phyloP scores from a whole-genome alignment of 2,888 invertebrate species.

The Harpalus rufipes region DNA sequence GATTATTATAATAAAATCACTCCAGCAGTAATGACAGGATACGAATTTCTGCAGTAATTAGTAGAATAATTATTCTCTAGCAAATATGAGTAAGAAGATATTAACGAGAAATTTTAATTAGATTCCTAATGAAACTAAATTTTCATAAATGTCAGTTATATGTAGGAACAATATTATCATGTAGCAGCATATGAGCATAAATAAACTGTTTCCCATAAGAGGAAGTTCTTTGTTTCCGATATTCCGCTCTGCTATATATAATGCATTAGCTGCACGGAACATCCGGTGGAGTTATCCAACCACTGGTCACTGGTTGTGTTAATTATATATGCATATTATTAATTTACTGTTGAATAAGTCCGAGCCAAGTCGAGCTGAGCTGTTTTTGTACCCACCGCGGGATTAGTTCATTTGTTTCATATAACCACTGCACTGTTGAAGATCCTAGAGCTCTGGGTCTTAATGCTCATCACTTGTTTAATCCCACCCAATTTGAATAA shows the following conservation, averaged over 20 bases:
- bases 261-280: neutral
- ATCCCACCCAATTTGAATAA: constrained; percentile 46
- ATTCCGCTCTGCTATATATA: neutral
- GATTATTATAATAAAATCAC: constrained; percentile 17
- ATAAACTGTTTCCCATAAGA: too few relatives aligned
- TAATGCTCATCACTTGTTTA: constrained; percentile 38
- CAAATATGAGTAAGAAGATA: neutral
- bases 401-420: constrained; percentile 24
- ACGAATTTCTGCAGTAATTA: neutral
- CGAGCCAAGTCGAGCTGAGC: neutral
- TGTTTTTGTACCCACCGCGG: constrained; percentile 1
- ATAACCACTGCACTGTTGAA: neutral
- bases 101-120: neutral
- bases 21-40: neutral
- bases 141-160: too few relatives aligned
- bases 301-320: neutral
- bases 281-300: neutral
- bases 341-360: constrained; percentile 10
- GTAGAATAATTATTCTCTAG: constrained; percentile 9
- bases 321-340: constrained; percentile 19
- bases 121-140: neutral
- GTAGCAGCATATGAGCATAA: too few relatives aligned
- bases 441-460: constrained; percentile 10
- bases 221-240: neutral
- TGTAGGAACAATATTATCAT: too few relatives aligned